phyloP scores from a whole-genome alignment of 2,797 vertebrate genomes.

The Tympanoctomys barrerae region DNA sequence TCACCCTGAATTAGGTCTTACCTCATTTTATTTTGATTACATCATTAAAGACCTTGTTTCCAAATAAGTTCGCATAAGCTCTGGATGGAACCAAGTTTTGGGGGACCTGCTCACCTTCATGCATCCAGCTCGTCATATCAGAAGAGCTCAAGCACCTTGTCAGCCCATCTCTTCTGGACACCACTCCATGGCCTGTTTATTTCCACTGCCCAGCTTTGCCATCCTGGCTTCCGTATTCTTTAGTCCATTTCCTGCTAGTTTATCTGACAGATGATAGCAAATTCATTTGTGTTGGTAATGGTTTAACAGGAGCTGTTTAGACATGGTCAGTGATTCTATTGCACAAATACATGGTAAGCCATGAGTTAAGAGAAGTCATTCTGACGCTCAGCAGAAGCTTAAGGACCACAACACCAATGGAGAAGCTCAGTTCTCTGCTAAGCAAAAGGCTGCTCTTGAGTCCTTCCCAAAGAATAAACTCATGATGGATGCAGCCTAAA shows the following conservation, averaged over 20 bases:
- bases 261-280: not conserved
- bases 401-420: not conserved
- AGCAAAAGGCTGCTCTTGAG: not conserved
- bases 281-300: not conserved
- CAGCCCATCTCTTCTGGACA: not conserved
- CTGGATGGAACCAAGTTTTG: too few species aligned
- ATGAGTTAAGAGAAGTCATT: not conserved
- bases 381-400: not conserved
- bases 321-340: not conserved
- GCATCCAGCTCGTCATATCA: not conserved
- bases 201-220: not conserved
- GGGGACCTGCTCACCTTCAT: not conserved
- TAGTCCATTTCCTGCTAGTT: not conserved
- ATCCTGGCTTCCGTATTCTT: not conserved
- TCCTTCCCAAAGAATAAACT: not conserved
- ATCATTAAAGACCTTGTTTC: not conserved
- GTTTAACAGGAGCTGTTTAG: slow-evolving; percentile 17
- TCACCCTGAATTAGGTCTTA: not conserved
- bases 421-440: not conserved
- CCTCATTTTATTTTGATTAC: not conserved
- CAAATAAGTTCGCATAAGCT: not conserved
- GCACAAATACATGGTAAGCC: not conserved
- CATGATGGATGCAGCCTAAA: not conserved
- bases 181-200: not conserved
- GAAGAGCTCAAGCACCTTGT: not conserved